Base-by-base conservation (phyloP, 2,113 vertebrate species). In the Lipophrys pholis region DNA sequence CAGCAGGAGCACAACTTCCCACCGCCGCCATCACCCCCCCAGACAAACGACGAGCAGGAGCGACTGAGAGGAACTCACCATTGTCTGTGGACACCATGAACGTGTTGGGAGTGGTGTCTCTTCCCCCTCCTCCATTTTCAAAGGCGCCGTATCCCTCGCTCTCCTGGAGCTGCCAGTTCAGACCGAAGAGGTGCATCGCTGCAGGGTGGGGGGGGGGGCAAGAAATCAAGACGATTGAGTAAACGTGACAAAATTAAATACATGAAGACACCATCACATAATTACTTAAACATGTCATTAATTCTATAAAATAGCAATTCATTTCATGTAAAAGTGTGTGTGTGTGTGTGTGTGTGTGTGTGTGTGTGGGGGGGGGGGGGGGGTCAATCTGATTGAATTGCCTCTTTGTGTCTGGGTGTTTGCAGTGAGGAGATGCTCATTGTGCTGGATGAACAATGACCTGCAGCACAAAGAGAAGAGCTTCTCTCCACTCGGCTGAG, bases 161-260 rank as follows among this genome's bases (percentile, higher is more conserved):
- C 88, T 99, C 97, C 90, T 99, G 97, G 64, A 99, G 93, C 91
- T 99, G 98, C 98, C 98, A 99, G 93, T 99, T 99, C 78, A 99
- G 94, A 82, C 98, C 97, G 90, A 99, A 97, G 21, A 99, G 95
- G 93, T 99, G 97, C 97, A 99, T 98, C 62, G 96, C 98, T 99
- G 60, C 6, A 43, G 21, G 21, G 21, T 35, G 56, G n/a, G 42
- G 21, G 17, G 43, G 41, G 9, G 42, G 12, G 58, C 38, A 17
- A 16, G 30, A 36, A 39, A 5, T 58, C 17, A 30, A 4, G 21
- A 30, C 21, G 21, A 30, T 4, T 30, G 2, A 30, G 21, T 30
- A 30, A 30, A 30, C 21, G 21, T 30, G 21, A 30, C 21, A 30
- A 2, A 30, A 30, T 30, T 30, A 2, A 30, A 2, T 30, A 30